Percentiles rank a stretch among this genome's conserved stretches.
Conservation (phyloP, 1,140 invertebrate species). For the Mycetomoellerius zeteki region DNA sequence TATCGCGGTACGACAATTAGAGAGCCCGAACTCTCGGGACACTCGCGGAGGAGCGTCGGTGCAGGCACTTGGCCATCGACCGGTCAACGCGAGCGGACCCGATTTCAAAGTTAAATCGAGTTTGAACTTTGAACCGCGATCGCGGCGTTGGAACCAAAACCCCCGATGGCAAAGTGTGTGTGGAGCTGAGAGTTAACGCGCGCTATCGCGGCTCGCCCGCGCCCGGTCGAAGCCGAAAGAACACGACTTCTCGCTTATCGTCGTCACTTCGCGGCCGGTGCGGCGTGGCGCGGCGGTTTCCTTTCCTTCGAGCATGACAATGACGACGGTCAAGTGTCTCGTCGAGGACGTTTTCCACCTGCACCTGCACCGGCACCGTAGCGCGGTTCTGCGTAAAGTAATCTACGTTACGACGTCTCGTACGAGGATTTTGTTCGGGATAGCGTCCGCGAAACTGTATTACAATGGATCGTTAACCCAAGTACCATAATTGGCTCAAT, state of each 20-base stretch:
- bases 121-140: slow-evolving; percentile 64
- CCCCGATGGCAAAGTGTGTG: slow-evolving; percentile 39
- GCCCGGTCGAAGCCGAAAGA: slow-evolving; percentile 40
- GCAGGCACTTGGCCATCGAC: slow-evolving; percentile 32
- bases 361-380: background rate
- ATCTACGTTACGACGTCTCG: slow-evolving; percentile 32
- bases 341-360: slow-evolving; percentile 45
- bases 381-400: slow-evolving; percentile 12
- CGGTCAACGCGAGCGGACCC: slow-evolving; percentile 48
- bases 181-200: slow-evolving; percentile 41
- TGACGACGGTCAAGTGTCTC: slow-evolving; percentile 16
- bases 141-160: slow-evolving; percentile 47
- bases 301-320: background rate
- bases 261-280: slow-evolving; percentile 21
- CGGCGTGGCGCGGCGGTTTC: background rate
- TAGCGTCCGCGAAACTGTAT: slow-evolving; percentile 61
- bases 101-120: slow-evolving; percentile 66
- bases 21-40: slow-evolving; percentile 3
- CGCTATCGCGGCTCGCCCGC: slow-evolving; percentile 37
- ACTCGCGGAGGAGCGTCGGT: slow-evolving; percentile 2
- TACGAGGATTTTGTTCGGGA: slow-evolving; percentile 7
- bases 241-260: slow-evolving; percentile 64
- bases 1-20: slow-evolving; percentile 38
- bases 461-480: slow-evolving; percentile 74
- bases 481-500: slow-evolving; percentile 72